Conservation (phyloP, 2,888 invertebrate species). For the Sceliomorpha sp. region DNA sequence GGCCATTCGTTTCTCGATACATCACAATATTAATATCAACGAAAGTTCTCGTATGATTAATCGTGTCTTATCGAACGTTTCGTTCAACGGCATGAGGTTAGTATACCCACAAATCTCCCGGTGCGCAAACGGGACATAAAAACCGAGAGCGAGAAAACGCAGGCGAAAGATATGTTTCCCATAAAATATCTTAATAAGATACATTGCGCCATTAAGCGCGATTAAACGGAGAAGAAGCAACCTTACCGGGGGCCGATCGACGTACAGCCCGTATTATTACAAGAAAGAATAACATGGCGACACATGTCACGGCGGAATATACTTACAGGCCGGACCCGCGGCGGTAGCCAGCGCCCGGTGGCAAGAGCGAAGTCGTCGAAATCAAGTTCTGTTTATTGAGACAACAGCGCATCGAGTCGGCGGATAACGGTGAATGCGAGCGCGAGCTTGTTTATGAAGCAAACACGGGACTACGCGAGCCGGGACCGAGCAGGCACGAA, state of each 20-base stretch:
- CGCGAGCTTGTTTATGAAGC: slow-evolving; percentile 38
- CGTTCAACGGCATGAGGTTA: too few relatives aligned
- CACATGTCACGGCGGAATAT: slow-evolving; percentile 40
- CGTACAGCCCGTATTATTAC: slow-evolving; percentile 57
- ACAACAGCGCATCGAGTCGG: slow-evolving; percentile 34
- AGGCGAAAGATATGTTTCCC: too few relatives aligned
- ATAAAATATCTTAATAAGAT: slow-evolving; percentile 11
- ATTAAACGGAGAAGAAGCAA: slow-evolving; percentile 42
- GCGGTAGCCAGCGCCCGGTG: slow-evolving; percentile 22
- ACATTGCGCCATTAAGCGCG: too few relatives aligned
- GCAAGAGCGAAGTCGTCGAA: slow-evolving; percentile 26
- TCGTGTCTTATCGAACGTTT: too few relatives aligned
- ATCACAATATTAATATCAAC: too few relatives aligned
- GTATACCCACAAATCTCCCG: too few relatives aligned
- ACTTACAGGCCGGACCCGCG: slow-evolving; percentile 41
- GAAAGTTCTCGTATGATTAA: too few relatives aligned
- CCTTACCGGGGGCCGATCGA: slow-evolving; percentile 49
- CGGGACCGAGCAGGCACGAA: slow-evolving; percentile 4
- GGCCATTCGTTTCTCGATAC: too few relatives aligned
- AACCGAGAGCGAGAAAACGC: too few relatives aligned
- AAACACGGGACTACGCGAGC: slow-evolving; percentile 25
- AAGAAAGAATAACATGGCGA: slow-evolving; percentile 58
- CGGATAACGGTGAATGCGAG: slow-evolving; percentile 36
- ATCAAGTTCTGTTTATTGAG: slow-evolving; percentile 51
- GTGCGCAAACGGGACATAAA: too few relatives aligned